Conservation (phyloP, 2,888 invertebrate species). For the Lasioglossum marginatum region DNA sequence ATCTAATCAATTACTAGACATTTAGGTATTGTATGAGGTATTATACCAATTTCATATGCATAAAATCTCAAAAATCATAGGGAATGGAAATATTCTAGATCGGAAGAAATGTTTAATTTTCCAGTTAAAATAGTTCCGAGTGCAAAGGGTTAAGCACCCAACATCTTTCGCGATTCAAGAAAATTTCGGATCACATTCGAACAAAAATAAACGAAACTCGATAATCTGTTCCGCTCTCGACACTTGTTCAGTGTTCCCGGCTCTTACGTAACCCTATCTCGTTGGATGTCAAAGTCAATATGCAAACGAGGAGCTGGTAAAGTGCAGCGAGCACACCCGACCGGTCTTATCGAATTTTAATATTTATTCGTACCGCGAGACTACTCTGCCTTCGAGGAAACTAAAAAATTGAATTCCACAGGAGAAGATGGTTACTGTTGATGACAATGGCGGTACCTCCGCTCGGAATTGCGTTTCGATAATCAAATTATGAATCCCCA, state of each 20-base stretch:
- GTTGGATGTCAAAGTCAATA: conserved; percentile 56
- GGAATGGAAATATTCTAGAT: too few species aligned
- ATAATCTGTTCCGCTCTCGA: not conserved
- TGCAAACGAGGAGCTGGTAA: conserved; percentile 57
- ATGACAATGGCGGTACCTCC: conserved; percentile 58
- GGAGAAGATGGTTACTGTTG: conserved; percentile 36
- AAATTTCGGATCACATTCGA: not conserved
- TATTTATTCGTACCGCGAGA: conserved; percentile 60
- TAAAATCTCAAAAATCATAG: too few species aligned
- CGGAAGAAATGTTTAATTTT: too few species aligned
- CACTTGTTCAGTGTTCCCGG: conserved; percentile 31
- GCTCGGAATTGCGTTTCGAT: conserved; percentile 58
- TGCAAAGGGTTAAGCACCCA: too few species aligned
- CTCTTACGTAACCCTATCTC: conserved; percentile 43
- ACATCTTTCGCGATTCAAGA: not conserved
- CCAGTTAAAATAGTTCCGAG: too few species aligned
- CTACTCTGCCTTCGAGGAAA: conserved; percentile 35
- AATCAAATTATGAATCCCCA: conserved; percentile 66
- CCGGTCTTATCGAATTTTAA: conserved; percentile 62
- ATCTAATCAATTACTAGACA: too few species aligned
- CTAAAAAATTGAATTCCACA: conserved; percentile 66
- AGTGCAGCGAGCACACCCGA: conserved; percentile 41
- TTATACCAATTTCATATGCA: too few species aligned
- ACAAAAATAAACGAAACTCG: not conserved
- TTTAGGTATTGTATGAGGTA: too few species aligned